A percentile compares a stretch with the other conserved stretches of the same genome.
phyloP scores from a whole-genome alignment of 2,113 vertebrate species.

The Oreamnos americanus region DNA sequence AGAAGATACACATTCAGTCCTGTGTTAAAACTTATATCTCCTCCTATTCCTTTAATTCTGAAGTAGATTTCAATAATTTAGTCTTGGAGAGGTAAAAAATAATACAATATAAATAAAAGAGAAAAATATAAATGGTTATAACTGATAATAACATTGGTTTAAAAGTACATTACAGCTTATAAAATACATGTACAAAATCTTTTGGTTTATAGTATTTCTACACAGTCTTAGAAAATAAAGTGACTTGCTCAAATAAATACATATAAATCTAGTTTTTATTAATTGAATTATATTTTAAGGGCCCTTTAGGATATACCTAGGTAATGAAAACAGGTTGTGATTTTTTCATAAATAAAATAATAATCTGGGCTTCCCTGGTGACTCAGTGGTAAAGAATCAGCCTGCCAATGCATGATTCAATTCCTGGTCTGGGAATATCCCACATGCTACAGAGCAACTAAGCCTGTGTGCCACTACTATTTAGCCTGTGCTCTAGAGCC shows the following conservation, averaged over 20 bases:
- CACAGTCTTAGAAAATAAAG: background rate
- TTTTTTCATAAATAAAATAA: background rate
- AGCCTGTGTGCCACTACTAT: background rate
- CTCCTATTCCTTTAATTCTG: background rate
- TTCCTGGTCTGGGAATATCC: background rate
- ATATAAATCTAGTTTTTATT: background rate
- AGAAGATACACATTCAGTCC: background rate
- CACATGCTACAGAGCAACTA: background rate
- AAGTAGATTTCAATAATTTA: background rate
- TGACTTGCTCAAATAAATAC: background rate
- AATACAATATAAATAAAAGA: background rate
- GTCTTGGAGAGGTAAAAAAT: background rate
- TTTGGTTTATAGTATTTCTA: background rate
- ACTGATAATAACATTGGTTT: background rate
- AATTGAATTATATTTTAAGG: background rate
- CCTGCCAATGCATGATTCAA: background rate
- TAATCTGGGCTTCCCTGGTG: background rate
- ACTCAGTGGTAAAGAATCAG: background rate
- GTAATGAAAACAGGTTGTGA: background rate
- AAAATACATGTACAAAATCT: background rate
- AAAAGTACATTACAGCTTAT: background rate
- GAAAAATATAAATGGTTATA: background rate
- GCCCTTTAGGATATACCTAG: background rate
- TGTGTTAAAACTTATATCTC: background rate
- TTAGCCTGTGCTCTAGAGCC: background rate